Evolutionary conservation across 2,797 vertebrate genomes (phyloP), one percentile per base, ranked within the genome.

Genomic region (Brotula barbata): DNA sequence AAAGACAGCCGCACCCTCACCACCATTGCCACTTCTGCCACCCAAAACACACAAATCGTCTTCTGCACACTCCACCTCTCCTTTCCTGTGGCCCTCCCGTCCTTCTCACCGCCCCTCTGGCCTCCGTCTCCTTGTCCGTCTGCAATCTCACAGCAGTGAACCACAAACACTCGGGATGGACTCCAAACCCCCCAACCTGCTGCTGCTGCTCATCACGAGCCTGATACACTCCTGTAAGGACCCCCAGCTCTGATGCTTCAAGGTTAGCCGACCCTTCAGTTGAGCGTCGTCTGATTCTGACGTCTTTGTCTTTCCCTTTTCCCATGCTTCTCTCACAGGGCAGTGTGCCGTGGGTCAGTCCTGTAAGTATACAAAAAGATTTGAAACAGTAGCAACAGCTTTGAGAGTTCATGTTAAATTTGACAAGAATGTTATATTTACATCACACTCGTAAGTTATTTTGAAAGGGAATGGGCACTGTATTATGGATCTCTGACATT

Each of bases 161-260:
- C 28, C 54, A 19, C 54, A 46, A 51, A 67, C 56, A 20, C 57
- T 65, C 72, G 82, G 55, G 71, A 90, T 89, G 87, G 81, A 83
- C 57, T 71, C 64, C 64, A 41, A 71, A 68, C 72, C 65, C 40
- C 57, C 79, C 17, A 34, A 43, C 75, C 60, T 68, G 56, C 75
- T 71, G 40, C 64, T 83, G 58, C 59, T 83, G 17, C 37, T 80
- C 19, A 73, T 85, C 61, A 54, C 31, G 55, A 53, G 58, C 67
- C 53, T 81, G 54, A 66, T 79, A 0, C 61, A 47, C 56, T 34
- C 72, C 51, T 78, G 88, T 89, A 86, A 89, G 88, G 67, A 79
- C 57, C 43, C 55, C 17, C 51, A 36, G 28, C 11, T 49, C 23
- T 31, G 51, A 11, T 46, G 17, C 47, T 51, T 43, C 16, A 46